Evolutionary conservation across 2,888 invertebrate genomes (phyloP), one percentile per base, ranked within the genome.

Genomic region (Apomyelois bistriatella): DNA sequence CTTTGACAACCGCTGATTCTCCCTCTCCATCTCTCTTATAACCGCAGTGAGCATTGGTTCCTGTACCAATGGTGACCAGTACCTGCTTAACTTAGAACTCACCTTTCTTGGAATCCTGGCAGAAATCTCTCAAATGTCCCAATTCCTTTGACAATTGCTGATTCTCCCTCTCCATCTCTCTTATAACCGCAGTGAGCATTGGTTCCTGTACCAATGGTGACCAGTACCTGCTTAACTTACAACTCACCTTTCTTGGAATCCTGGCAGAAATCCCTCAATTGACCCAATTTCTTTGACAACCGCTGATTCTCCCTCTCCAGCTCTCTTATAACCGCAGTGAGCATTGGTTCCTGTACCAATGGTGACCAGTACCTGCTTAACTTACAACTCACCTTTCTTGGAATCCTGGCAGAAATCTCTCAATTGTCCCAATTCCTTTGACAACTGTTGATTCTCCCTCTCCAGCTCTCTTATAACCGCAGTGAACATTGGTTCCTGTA

Each of bases 71-170:
- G n/a, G n/a, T n/a, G n/a, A n/a, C n/a, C n/a, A n/a, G n/a, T n/a
- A n/a, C n/a, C n/a, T n/a, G n/a, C n/a, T n/a, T n/a, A n/a, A n/a
- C n/a, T n/a, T n/a, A n/a, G n/a, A n/a, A n/a, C n/a, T n/a, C n/a
- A n/a, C n/a, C n/a, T n/a, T n/a, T 48, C 22, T 48, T 42, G 12
- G n/a, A n/a, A n/a, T 50, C 46, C 15, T 48, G 53, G 47, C 71
- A 72, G 0, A 66, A 68, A 0, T 53, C 53, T 42, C 55, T 58
- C 8, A 77, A 54, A 17, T 60, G 58, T 0, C 66, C 57, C 8
- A 76, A 42, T 9, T 62, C 59, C 0, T 58, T 54, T 32, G 68
- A 61, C 52, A 80, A 56, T 12, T 64, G 55, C 9, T 56, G 41
- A 0, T 56, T 59, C 3, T 65, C 57, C n/a, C n/a, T n/a, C n/a